Evolutionary conservation across 2,888 invertebrate genomes (phyloP), one percentile per base, ranked within the genome.

Genomic region (Chirona hameri): DNA sequence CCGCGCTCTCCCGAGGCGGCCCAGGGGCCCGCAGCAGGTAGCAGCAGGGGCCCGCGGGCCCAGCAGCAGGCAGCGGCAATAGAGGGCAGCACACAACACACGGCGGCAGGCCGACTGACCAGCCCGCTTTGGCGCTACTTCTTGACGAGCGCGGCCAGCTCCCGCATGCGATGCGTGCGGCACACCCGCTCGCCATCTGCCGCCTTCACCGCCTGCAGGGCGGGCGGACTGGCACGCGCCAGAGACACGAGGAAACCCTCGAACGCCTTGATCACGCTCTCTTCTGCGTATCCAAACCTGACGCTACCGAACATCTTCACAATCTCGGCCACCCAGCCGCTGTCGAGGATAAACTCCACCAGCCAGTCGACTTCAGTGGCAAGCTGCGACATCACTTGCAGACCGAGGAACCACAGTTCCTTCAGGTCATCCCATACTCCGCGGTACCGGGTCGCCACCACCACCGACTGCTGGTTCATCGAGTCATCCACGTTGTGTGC

Each of bases 271-370:
- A 80, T 48, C 27, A 55, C 80, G 80, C 52, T 52, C 27, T 80
- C 80, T n/a, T 80, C 80, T 27, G 80, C 48, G 80, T 27, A 48
- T 18, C 95, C 95, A 85, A 93, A 91, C 89, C 94, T 94, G 0
- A 96, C 95, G 89, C 94, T 94, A 84, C 92, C 92, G 85, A 97
- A 90, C 86, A 93, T 93, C 86, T 93, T 93, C 82, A 95, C 91
- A 83, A 96, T 95, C 21, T 95, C 96, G 87, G 95, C 93, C 7
- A 95, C 94, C 95, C 96, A 97, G n/a, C 96, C 96, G 87, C 95
- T 95, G 86, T 96, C 96, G 84, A 96, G 93, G 9, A 95, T 93
- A 88, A 96, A 96, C 86, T 96, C 95, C 0, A 95, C 94, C 84
- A 96, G 92, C 96, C 96, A 96, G 7, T 95, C 83, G 31, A 84